Conservation (phyloP, 2,113 vertebrate genomes). For the Rhabdomys dilectus region DNA sequence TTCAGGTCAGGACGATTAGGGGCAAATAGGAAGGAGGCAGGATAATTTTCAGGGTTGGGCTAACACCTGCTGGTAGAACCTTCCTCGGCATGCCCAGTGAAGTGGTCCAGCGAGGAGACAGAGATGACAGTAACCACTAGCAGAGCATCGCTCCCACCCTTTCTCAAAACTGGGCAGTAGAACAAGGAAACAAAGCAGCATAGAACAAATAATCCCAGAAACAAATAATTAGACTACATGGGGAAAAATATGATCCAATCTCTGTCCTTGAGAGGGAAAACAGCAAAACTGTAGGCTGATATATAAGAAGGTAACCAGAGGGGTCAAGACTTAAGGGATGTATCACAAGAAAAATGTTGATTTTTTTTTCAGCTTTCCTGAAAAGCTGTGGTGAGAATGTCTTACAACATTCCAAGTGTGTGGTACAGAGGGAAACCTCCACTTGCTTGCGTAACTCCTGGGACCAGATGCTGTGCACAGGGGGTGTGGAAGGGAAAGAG, state of each 20-base stretch:
- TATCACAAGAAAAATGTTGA: background rate
- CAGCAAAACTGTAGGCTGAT: constrained; percentile 7
- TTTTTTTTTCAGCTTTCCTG: background rate
- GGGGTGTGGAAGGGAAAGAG: background rate
- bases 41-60: background rate
- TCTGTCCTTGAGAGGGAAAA: background rate
- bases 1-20: constrained; percentile 1
- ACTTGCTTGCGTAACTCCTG: background rate
- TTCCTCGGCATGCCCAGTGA: background rate
- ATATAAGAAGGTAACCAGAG: background rate
- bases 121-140: background rate
- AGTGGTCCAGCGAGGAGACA: background rate
- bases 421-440: background rate
- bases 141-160: background rate
- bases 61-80: background rate
- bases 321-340: background rate
- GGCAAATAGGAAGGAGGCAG: background rate
- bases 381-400: background rate
- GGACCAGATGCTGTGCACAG: background rate
- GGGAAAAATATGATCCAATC: background rate
- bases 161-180: background rate
- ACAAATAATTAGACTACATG: background rate
- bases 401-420: background rate
- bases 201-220: background rate
- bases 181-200: background rate